Evolutionary conservation across 2,113 vertebrate genomes (phyloP).

Genomic region (Stercorarius parasiticus): DNA sequence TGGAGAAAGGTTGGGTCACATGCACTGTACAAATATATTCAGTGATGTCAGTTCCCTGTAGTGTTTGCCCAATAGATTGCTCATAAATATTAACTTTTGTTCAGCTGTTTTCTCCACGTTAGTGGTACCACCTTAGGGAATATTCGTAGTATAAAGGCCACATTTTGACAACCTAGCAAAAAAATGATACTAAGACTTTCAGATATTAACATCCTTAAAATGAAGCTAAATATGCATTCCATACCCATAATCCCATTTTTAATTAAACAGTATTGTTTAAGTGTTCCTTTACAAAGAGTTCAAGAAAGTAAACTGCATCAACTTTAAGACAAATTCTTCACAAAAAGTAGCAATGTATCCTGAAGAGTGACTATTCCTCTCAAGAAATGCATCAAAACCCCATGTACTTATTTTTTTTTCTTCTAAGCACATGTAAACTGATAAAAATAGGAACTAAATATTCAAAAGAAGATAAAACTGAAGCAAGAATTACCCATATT

Average conservation of each 20-base stretch:
- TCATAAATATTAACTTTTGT: constrained; percentile 15
- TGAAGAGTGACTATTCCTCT: background rate
- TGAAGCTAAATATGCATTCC: background rate
- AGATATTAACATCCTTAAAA: constrained; percentile 8
- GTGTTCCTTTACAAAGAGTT: background rate
- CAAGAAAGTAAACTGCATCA: background rate
- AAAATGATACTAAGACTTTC: background rate
- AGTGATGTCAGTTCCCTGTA: background rate
- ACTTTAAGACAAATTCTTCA: background rate
- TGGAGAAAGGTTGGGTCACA: background rate
- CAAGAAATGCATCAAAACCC: background rate
- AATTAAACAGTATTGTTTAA: background rate
- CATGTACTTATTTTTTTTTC: background rate
- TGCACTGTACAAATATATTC: background rate
- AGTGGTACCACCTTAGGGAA: background rate
- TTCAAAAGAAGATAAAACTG: background rate
- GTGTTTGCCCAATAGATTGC: constrained; percentile 2
- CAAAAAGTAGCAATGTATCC: background rate
- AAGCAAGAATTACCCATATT: background rate
- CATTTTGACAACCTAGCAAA: background rate
- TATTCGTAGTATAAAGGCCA: background rate
- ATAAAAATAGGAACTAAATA: background rate
- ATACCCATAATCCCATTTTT: background rate
- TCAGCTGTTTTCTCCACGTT: background rate
- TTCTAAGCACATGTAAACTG: background rate